phyloP scores from a whole-genome alignment of 2,797 vertebrate genomes.

The Dromococcyx pavoninus region DNA sequence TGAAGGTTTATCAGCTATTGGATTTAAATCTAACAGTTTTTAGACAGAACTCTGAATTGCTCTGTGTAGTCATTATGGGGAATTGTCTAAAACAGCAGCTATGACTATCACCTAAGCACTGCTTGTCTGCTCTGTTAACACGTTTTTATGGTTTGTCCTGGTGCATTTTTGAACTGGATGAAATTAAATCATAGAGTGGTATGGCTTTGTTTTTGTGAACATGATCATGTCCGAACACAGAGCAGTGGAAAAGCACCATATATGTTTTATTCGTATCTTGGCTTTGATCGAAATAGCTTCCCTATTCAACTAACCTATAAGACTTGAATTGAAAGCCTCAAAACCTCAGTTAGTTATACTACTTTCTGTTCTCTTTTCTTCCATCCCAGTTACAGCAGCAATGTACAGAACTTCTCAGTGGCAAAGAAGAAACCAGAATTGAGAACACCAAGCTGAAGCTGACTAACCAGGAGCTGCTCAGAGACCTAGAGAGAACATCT shows the following conservation, averaged over 20 bases:
- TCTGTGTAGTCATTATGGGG: neutral
- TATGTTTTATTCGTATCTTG: neutral
- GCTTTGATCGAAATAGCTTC: neutral
- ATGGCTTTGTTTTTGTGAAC: neutral
- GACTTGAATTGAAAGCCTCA: neutral
- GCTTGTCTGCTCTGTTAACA: neutral
- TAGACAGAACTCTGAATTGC: neutral
- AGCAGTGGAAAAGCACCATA: neutral
- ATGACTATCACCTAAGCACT: neutral
- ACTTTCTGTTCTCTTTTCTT: neutral
- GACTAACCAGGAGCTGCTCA: conserved; percentile 85
- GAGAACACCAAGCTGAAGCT: conserved; percentile 89
- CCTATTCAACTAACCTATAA: neutral
- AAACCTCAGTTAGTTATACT: neutral
- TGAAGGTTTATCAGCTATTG: neutral
- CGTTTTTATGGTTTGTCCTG: neutral
- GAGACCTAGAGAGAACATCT: conserved; percentile 83
- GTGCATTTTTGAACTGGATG: neutral
- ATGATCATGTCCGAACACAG: neutral
- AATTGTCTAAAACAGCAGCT: neutral
- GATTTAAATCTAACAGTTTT: neutral
- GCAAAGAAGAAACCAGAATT: conserved; percentile 85
- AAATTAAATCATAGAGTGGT: neutral
- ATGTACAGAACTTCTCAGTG: conserved; percentile 84
- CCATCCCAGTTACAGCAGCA: conserved; percentile 84